These are phyloP conservation scores for Idaea aversata DNA, from an alignment of 2,888 invertebrate species.

Conservation along the genomic window DNA sequence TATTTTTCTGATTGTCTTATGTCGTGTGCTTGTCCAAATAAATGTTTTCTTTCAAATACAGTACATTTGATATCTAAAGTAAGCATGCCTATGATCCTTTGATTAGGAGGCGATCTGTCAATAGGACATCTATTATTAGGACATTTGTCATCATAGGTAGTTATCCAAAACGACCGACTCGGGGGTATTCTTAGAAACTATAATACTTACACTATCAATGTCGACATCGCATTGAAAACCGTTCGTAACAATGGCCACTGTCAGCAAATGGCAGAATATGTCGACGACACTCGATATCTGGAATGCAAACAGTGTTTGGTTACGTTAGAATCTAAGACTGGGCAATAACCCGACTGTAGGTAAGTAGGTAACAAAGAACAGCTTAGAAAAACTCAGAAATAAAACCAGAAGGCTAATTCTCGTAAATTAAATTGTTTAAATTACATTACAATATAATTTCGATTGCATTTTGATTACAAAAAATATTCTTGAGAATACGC, in stretches of 20 bases:
- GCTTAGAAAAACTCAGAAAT: background rate
- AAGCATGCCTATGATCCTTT: no score
- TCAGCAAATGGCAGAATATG: slow-evolving; percentile 49
- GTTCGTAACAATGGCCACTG: slow-evolving; percentile 50
- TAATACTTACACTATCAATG: slow-evolving; percentile 46
- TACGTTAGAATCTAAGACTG: background rate
- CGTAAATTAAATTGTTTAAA: no score
- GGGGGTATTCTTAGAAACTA: slow-evolving; percentile 2
- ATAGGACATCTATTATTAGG: background rate
- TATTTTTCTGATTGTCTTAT: no score
- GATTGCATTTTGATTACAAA: no score
- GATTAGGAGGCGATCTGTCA: no score
- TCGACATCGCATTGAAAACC: slow-evolving; percentile 63
- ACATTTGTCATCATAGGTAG: background rate
- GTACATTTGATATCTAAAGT: no score
- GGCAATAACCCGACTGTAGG: no score
- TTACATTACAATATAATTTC: no score
- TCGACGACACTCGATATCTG: slow-evolving; percentile 58
- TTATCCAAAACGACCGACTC: background rate
- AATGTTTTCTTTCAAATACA: no score
- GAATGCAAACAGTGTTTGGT: slow-evolving; percentile 28
- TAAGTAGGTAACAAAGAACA: no score
- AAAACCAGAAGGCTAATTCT: background rate
- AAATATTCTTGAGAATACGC: no score
- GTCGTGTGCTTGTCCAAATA: no score